Evolutionary conservation across 2,113 vertebrate species (phyloP), one percentile per base, ranked within the genome.

Genomic region (Xiphophorus hellerii): DNA sequence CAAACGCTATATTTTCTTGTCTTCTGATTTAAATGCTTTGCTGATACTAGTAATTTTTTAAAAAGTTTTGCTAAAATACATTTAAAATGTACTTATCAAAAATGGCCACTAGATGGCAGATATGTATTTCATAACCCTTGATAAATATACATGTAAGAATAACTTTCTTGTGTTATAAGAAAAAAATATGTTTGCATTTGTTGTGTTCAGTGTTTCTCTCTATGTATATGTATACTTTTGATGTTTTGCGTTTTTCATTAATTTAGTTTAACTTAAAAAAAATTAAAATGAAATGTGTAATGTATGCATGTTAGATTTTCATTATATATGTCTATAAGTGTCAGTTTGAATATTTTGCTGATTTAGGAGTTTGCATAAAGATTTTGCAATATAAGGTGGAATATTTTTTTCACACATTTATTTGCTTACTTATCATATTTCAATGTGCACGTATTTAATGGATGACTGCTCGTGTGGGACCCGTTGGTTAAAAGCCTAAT

Each of bases 71-170:
- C 44, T 1, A 48, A 17, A 48, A 48, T 20, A 20, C 22, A 35
- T 39, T n/a, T 58, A 70, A 78, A 30, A 12, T 39, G 31, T 54
- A 10, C 28, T 17, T 13, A 48, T 31, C 35, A 66, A 11, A 20
- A n/a, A 62, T 35, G 63, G 76, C 89, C 92, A 88, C 80, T 88
- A 92, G 90, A 79, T 88, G 91, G 83, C 91, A 75, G 28, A 13
- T 44, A 7, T 85, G 74, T 67, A 65, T 69, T 37, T 54, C 17
- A 6, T 35, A 58, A 69, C n/a, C 12, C 3, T 39, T 44, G 58
- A 63, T 63, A 48, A 13, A 64, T 14, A 51, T n/a, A 9, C 17
- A 28, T 29, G 70, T 37, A 30, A 42, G 3, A 27, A 2, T 39
- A 1, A 3, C 29, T 30, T 0, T 65, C 10, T 25, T 65, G 5